These are phyloP conservation scores for Spinus pinus DNA, from an alignment of 2,797 vertebrate species.

Conservation along the genomic window DNA sequence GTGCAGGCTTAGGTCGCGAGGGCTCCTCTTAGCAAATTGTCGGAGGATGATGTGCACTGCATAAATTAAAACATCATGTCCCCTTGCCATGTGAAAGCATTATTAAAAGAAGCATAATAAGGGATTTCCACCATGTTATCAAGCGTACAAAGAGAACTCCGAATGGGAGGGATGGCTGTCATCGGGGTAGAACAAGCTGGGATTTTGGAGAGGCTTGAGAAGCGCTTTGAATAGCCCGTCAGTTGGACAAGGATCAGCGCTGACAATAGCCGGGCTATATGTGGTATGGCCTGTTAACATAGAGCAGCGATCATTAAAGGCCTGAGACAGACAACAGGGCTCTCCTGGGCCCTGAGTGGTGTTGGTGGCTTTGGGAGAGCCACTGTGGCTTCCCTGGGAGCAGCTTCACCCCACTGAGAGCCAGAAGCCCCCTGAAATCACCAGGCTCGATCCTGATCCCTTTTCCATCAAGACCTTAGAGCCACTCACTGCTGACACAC, in stretches of 20 bases:
- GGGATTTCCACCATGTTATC: constrained; percentile 66
- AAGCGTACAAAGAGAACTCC: constrained; percentile 50
- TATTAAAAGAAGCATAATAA: constrained; percentile 61
- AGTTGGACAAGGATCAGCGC: constrained; percentile 55
- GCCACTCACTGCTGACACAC: fast-evolving
- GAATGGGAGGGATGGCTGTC: constrained; percentile 57
- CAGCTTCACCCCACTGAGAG: fast-evolving
- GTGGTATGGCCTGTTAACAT: constrained; percentile 38
- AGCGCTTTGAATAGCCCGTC: constrained; percentile 51
- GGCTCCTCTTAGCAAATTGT: constrained; percentile 36
- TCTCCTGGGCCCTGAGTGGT: background rate
- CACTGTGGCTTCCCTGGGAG: background rate
- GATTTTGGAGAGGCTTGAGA: constrained; percentile 54
- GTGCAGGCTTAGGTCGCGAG: background rate
- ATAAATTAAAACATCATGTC: constrained; percentile 62
- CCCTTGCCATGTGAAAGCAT: constrained; percentile 39
- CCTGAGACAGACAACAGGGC: background rate
- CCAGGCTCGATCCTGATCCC: background rate
- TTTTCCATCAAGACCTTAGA: background rate
- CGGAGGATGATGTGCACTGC: constrained; percentile 25
- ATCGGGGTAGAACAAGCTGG: constrained; percentile 42
- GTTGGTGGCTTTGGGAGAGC: background rate
- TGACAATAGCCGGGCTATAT: constrained; percentile 50
- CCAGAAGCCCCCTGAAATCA: background rate
- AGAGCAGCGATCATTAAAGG: background rate